Conservation (phyloP, 2,797 vertebrate genomes). For the Loris lydekkerianus region DNA sequence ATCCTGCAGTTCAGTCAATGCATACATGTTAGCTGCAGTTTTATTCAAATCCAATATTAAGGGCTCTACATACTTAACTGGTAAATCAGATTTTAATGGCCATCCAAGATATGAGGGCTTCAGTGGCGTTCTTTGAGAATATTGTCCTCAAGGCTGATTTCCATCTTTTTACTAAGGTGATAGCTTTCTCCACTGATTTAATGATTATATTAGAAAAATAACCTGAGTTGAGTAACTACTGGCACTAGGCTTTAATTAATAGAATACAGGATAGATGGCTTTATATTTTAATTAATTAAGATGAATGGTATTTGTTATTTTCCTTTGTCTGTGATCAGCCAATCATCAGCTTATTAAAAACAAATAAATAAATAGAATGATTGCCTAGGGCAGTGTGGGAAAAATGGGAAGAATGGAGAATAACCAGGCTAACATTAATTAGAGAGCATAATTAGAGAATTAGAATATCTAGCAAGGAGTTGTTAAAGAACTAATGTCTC, state of each 20-base stretch:
- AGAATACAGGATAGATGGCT: conserved; percentile 24
- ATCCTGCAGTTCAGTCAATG: conserved; percentile 53
- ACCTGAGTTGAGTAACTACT: not conserved
- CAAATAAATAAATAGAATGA: not conserved
- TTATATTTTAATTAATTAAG: conserved; percentile 55
- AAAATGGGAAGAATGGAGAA: not conserved
- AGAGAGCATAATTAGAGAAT: not conserved
- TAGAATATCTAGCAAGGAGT: not conserved
- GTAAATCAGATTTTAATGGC: conserved; percentile 68
- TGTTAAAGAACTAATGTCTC: not conserved
- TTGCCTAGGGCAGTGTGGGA: not conserved
- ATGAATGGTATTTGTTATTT: conserved; percentile 20
- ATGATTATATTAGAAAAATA: conserved; percentile 52
- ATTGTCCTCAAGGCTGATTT: not conserved
- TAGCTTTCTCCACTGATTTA: not conserved
- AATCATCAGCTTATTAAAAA: not conserved
- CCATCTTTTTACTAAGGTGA: not conserved
- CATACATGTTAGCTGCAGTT: conserved; percentile 56
- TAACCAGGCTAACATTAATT: not conserved
- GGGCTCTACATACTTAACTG: conserved; percentile 57
- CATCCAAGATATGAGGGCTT: not conserved
- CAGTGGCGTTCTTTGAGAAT: not conserved
- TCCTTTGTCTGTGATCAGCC: conserved; percentile 32
- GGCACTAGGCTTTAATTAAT: conserved; percentile 50
- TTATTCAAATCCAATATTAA: conserved; percentile 75